phyloP scores from a whole-genome alignment of 2,113 vertebrate genomes.

The rabbit (Oryctolagus cuniculus) region DNA sequence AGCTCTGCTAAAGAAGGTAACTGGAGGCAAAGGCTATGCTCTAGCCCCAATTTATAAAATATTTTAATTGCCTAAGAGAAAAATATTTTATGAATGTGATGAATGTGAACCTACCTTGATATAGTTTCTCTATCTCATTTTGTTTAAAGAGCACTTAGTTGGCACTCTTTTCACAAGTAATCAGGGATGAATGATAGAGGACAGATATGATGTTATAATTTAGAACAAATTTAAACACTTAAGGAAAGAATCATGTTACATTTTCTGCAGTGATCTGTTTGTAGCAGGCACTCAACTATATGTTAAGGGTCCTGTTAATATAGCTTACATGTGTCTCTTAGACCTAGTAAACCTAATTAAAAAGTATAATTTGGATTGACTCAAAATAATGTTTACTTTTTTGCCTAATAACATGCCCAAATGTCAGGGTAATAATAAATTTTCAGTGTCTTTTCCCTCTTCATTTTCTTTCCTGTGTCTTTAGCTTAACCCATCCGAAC shows the following conservation, averaged over 20 bases:
- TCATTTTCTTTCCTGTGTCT: slow-evolving; percentile 77
- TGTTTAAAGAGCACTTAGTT: slow-evolving; percentile 44
- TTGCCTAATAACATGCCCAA: slow-evolving; percentile 53
- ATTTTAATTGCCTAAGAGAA: slow-evolving; percentile 15
- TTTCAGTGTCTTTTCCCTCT: slow-evolving; percentile 73
- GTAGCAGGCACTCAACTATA: neutral
- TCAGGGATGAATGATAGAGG: neutral
- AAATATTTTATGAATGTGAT: slow-evolving; percentile 21
- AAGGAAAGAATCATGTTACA: slow-evolving; percentile 27
- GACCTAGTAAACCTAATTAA: slow-evolving; percentile 28
- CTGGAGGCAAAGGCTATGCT: slow-evolving; percentile 38
- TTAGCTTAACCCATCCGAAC: slow-evolving; percentile 93
- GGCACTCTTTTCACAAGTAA: slow-evolving; percentile 27
- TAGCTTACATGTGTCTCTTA: slow-evolving; percentile 41
- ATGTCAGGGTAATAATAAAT: slow-evolving; percentile 1
- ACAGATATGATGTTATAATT: slow-evolving; percentile 41
- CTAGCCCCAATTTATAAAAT: neutral
- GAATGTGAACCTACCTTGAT: slow-evolving; percentile 29
- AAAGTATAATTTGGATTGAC: slow-evolving; percentile 46
- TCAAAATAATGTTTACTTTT: slow-evolving; percentile 52
- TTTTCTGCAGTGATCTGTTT: slow-evolving; percentile 14
- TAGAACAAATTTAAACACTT: slow-evolving; percentile 43
- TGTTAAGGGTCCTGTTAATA: neutral
- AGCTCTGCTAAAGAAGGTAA: slow-evolving; percentile 94
- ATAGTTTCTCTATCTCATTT: neutral